Conservation (phyloP, 2,888 invertebrate genomes). For the Callosobruchus maculatus region DNA sequence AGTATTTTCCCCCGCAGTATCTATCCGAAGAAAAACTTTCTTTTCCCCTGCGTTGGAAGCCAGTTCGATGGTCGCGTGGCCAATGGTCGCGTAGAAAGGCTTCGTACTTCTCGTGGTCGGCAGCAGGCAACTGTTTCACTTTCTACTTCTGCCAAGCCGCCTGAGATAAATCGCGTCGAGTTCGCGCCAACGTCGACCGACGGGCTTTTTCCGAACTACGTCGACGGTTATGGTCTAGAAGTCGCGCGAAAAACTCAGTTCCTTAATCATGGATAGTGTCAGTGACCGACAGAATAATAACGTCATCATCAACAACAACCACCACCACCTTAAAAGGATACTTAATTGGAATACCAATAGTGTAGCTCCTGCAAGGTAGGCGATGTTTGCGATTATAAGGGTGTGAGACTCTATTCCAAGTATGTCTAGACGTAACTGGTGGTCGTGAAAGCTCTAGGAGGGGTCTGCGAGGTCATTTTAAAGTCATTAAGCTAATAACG, state of each 20-base stretch:
- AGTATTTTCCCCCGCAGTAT: slow-evolving; percentile 17
- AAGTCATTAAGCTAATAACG: too few species aligned
- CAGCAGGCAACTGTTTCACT: slow-evolving; percentile 18
- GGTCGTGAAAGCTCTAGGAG: too few species aligned
- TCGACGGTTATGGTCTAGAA: neutral
- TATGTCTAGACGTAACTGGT: too few species aligned
- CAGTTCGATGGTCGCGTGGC: slow-evolving; percentile 5
- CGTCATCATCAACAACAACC: neutral
- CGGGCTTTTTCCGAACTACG: neutral
- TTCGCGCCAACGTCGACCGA: neutral
- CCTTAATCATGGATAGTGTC: neutral
- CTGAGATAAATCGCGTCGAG: neutral
- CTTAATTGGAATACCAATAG: neutral
- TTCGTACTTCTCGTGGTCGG: slow-evolving; percentile 9
- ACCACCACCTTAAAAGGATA: neutral
- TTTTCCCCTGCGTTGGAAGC: slow-evolving; percentile 8
- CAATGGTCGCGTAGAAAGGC: slow-evolving; percentile 31
- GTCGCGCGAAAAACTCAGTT: neutral
- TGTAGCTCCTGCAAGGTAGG: neutral
- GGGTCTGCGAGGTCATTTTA: too few species aligned
- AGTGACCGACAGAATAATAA: neutral
- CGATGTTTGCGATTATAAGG: neutral
- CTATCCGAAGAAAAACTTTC: slow-evolving; percentile 16
- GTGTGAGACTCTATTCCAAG: too few species aligned
- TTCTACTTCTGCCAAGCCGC: slow-evolving; percentile 19